phyloP scores from a whole-genome alignment of 2,113 vertebrate species.

The Chionomys nivalis region DNA sequence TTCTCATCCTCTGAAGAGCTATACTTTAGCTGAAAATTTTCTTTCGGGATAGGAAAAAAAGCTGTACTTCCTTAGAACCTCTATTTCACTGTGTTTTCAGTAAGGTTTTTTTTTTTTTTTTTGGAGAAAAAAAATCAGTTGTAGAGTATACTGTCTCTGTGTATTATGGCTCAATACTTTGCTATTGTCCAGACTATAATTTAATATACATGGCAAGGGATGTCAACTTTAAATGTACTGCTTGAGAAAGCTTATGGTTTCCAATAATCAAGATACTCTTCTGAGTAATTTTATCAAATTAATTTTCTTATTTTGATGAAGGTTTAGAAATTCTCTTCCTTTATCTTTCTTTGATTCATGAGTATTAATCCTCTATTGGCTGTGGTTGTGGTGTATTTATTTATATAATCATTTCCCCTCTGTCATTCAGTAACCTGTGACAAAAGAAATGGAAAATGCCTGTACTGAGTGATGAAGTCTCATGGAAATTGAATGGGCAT shows the following conservation, averaged over 20 bases:
- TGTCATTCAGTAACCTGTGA: too few relatives aligned
- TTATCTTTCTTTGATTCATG: not conserved
- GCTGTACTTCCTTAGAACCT: constrained; percentile 1
- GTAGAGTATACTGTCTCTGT: not conserved
- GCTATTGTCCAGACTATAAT: constrained; percentile 13
- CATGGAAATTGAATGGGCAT: too few relatives aligned
- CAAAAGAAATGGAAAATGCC: too few relatives aligned
- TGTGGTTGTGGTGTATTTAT: too few relatives aligned
- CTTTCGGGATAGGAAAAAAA: constrained; percentile 57
- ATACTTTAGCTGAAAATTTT: constrained; percentile 63
- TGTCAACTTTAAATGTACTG: not conserved
- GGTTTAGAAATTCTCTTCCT: not conserved
- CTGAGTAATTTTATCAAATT: not conserved
- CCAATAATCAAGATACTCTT: not conserved
- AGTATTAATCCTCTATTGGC: too few relatives aligned
- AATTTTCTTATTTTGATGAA: not conserved
- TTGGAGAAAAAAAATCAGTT: constrained; percentile 48
- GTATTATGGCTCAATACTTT: constrained; percentile 21
- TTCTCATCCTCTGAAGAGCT: constrained; percentile 69
- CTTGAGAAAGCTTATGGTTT: not conserved
- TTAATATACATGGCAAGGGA: not conserved
- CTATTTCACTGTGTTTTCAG: constrained; percentile 29
- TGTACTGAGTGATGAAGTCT: too few relatives aligned
- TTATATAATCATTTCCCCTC: too few relatives aligned
- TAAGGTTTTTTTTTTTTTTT: not conserved